phyloP scores from a whole-genome alignment of 2,888 invertebrate species.

The Macrosoma leucophasiata region DNA sequence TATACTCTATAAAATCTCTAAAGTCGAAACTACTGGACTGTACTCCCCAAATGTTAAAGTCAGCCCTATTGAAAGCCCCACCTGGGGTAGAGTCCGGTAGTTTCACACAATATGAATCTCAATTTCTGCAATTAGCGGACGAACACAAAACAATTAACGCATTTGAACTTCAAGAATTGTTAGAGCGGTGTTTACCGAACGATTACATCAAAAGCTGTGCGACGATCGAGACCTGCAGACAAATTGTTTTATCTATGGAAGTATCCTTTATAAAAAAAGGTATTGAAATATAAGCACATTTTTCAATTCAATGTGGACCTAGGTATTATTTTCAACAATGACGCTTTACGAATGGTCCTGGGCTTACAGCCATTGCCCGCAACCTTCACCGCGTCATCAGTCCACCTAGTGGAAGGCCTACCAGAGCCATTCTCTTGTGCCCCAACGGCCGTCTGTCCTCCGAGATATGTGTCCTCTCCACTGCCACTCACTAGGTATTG shows the following conservation, averaged over 20 bases:
- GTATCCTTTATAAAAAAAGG: conserved; percentile 77
- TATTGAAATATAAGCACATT: no score
- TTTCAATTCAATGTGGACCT: no score
- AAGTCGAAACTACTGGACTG: conserved; percentile 84
- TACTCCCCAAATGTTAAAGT: conserved; percentile 80
- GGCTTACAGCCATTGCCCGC: no score
- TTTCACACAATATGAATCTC: conserved; percentile 90
- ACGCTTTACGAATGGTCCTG: no score
- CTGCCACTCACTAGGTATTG: no score
- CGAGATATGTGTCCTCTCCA: no score
- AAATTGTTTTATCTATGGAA: conserved; percentile 91
- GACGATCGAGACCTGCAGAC: conserved; percentile 92
- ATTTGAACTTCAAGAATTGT: conserved; percentile 91
- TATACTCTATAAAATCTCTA: conserved; percentile 85
- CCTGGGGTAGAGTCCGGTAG: conserved; percentile 81
- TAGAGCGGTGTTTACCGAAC: conserved; percentile 93
- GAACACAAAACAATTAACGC: conserved; percentile 93
- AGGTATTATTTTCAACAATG: no score
- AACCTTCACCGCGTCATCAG: no score
- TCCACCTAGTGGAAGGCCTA: no score
- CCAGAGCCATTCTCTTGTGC: no score
- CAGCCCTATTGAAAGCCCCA: conserved; percentile 86
- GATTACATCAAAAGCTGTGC: conserved; percentile 97
- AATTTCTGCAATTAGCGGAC: conserved; percentile 92
- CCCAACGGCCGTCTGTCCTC: no score